Evolutionary conservation across 2,888 invertebrate species (phyloP).

Genomic region (Disparrhopalites patrizii): DNA sequence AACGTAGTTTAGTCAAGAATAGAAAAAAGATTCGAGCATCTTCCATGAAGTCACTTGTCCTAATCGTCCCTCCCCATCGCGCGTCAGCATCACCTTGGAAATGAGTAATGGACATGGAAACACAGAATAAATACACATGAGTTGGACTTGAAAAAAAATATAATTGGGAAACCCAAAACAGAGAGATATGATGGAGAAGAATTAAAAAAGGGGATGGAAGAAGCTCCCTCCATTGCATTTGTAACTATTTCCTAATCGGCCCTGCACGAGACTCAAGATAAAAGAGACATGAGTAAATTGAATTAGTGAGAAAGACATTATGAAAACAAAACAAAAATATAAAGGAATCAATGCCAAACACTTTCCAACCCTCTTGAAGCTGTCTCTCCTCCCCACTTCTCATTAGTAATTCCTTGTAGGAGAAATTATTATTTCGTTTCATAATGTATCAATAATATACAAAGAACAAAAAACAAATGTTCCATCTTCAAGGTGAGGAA

Average conservation of each 20-base stretch:
- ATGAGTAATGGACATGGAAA: not conserved
- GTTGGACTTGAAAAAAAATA: slow-evolving; percentile 9
- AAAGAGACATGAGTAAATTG: not conserved
- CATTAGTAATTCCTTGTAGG: slow-evolving; percentile 6
- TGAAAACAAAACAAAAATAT: not conserved
- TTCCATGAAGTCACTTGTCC: not conserved
- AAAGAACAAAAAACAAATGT: too few relatives aligned
- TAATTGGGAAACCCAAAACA: slow-evolving; percentile 1
- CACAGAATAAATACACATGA: too few relatives aligned
- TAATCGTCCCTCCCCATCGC: not conserved
- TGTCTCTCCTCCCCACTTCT: too few relatives aligned
- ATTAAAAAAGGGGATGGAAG: not conserved
- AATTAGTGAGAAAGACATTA: too few relatives aligned
- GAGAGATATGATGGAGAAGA: not conserved
- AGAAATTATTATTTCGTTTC: too few relatives aligned
- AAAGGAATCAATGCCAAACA: slow-evolving; percentile 3
- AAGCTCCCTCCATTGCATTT: not conserved
- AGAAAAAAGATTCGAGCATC: not conserved
- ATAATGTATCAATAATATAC: too few relatives aligned
- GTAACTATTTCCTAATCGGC: slow-evolving; percentile 6
- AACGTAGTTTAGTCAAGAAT: too few relatives aligned
- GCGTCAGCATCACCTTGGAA: not conserved
- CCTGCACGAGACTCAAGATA: not conserved
- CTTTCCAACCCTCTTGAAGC: too few relatives aligned
- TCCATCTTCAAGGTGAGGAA: too few relatives aligned